These are phyloP conservation scores for Enteromius anoplus DNA, from an alignment of 2,797 vertebrate species.

Conservation along the genomic window DNA sequence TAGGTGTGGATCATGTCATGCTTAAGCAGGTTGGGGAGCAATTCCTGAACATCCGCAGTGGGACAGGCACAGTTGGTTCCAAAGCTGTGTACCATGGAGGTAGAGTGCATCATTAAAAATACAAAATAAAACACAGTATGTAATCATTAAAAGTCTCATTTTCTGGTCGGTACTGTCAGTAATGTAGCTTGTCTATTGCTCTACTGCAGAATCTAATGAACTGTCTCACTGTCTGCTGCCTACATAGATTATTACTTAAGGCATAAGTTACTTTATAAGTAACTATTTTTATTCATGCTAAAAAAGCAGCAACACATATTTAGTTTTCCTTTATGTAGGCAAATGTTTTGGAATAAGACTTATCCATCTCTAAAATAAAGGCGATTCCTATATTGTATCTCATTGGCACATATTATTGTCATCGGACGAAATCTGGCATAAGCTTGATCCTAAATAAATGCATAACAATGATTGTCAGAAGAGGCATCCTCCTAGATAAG, in stretches of 20 bases:
- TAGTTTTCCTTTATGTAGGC: too few relatives aligned
- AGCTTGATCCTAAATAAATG: neutral
- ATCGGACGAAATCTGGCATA: neutral
- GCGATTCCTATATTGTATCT: too few relatives aligned
- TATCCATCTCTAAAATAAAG: too few relatives aligned
- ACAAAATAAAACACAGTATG: neutral
- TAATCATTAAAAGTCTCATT: neutral
- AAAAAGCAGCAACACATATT: too few relatives aligned
- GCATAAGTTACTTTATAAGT: neutral
- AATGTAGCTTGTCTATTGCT: neutral
- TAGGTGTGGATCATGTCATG: conserved; percentile 88
- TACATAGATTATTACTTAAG: neutral
- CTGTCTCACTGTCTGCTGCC: neutral
- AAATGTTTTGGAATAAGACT: neutral
- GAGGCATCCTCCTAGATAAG: neutral
- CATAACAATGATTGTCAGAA: neutral
- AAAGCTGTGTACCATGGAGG: conserved; percentile 88
- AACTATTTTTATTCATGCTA: neutral
- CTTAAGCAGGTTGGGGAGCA: conserved; percentile 93
- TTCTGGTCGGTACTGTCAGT: neutral
- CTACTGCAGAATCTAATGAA: neutral
- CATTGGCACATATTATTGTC: neutral
- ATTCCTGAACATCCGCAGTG: conserved; percentile 94
- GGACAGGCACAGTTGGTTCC: conserved; percentile 79
- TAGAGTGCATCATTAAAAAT: conserved; percentile 62